phyloP scores from a whole-genome alignment of 2,888 invertebrate species.

The Adelphocoris suturalis region DNA sequence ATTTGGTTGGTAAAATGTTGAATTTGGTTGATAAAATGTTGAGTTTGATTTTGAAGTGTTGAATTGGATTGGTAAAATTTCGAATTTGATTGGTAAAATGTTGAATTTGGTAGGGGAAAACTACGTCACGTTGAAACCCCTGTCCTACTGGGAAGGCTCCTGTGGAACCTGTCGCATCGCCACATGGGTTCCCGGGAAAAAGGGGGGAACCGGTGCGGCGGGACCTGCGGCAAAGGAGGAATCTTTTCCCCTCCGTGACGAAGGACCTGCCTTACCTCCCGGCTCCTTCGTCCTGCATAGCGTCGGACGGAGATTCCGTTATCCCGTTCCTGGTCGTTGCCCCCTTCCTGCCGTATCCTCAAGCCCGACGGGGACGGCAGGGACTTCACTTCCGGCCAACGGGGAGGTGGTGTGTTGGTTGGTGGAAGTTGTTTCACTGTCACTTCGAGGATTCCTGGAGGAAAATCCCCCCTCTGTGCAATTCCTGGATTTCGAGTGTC shows the following conservation, averaged over 20 bases:
- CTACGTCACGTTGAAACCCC: no score
- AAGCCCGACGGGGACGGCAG: neutral
- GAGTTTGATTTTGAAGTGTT: no score
- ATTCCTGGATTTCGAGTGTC: no score
- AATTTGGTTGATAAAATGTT: no score
- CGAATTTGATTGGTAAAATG: no score
- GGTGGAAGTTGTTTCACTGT: neutral
- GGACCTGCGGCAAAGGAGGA: neutral
- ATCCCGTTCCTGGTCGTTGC: conserved; percentile 44
- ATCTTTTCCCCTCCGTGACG: neutral
- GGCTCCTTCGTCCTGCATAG: conserved; percentile 22
- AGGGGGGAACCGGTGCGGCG: neutral
- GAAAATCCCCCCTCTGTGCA: no score
- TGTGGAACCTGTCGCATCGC: neutral
- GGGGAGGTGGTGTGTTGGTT: neutral
- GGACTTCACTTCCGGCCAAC: neutral
- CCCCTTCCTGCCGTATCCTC: conserved; percentile 33
- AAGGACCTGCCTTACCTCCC: conserved; percentile 48
- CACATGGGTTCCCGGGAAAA: neutral
- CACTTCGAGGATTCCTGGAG: neutral
- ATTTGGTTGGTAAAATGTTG: no score
- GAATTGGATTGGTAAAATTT: no score
- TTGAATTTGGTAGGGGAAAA: no score
- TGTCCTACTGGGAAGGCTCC: neutral
- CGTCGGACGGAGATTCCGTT: neutral